Evolutionary conservation across 2,797 vertebrate species (phyloP).

Genomic region (Gallinago stenura): DNA sequence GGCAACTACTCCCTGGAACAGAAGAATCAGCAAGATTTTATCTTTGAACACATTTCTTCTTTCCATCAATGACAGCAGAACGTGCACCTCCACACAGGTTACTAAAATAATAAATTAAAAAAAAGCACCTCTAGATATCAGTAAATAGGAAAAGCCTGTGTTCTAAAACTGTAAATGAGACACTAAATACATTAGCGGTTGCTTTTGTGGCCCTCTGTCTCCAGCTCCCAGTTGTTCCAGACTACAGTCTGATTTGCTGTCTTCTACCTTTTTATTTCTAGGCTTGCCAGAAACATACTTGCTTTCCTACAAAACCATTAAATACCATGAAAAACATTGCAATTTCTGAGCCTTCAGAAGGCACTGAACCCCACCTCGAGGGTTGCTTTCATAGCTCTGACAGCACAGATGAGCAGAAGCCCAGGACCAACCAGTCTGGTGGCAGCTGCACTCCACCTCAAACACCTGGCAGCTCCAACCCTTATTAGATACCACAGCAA

Average conservation of each 20-base stretch:
- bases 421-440: not conserved
- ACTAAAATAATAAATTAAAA: not conserved
- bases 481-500: not conserved
- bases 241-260: not conserved
- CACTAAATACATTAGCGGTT: not conserved
- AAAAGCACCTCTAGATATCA: not conserved
- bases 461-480: not conserved
- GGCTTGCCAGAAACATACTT: not conserved
- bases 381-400: not conserved
- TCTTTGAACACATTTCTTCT: not conserved
- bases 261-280: not conserved
- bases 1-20: not conserved
- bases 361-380: accelerated
- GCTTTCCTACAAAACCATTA: not conserved
- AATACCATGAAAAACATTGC: not conserved
- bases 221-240: not conserved
- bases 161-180: not conserved
- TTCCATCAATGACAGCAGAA: not conserved
- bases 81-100: not conserved
- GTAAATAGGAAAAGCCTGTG: not conserved
- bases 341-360: not conserved
- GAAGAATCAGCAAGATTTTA: not conserved
- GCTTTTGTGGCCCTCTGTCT: not conserved
- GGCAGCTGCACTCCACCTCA: not conserved
- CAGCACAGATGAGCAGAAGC: not conserved